Evolutionary conservation across 2,113 vertebrate species (phyloP).

Genomic region (Suricata suricatta): DNA sequence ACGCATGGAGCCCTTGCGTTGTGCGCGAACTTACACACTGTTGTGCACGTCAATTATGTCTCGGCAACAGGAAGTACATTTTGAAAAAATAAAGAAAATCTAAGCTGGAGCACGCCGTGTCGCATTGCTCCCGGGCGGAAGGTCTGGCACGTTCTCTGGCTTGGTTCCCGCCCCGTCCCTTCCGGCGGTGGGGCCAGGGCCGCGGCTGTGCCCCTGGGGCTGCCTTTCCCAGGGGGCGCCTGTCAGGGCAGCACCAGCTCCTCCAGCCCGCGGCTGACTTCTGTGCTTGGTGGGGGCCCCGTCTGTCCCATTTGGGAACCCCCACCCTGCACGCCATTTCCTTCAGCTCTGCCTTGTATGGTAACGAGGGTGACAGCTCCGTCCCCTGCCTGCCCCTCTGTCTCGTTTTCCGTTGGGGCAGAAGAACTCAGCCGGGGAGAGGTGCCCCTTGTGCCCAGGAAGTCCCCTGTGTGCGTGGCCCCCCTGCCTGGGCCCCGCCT

Average conservation of each 20-base stretch:
- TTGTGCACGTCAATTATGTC: not conserved
- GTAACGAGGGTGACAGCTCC: rapidly evolving
- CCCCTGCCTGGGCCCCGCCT: too few species aligned
- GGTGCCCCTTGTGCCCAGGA: too few species aligned
- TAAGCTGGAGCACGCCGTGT: rapidly evolving
- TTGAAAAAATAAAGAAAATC: too few species aligned
- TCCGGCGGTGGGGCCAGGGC: not conserved
- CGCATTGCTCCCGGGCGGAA: rapidly evolving
- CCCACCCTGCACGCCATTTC: not conserved
- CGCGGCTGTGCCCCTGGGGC: not conserved
- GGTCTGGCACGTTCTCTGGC: too few species aligned
- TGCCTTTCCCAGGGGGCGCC: not conserved
- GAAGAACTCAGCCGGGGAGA: not conserved
- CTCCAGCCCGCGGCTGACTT: not conserved
- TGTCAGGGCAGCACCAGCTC: not conserved
- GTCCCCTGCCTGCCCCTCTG: not conserved
- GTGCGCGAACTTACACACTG: not conserved
- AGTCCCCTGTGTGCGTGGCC: too few species aligned
- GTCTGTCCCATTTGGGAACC: not conserved
- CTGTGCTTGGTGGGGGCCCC: not conserved
- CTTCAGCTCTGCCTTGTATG: not conserved
- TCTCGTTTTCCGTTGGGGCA: not conserved
- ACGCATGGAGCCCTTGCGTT: rapidly evolving
- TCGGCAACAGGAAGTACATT: not conserved
- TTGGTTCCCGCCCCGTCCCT: not conserved